Base-by-base conservation (phyloP, 2,888 invertebrate genomes). In the Agrotis clavis region DNA sequence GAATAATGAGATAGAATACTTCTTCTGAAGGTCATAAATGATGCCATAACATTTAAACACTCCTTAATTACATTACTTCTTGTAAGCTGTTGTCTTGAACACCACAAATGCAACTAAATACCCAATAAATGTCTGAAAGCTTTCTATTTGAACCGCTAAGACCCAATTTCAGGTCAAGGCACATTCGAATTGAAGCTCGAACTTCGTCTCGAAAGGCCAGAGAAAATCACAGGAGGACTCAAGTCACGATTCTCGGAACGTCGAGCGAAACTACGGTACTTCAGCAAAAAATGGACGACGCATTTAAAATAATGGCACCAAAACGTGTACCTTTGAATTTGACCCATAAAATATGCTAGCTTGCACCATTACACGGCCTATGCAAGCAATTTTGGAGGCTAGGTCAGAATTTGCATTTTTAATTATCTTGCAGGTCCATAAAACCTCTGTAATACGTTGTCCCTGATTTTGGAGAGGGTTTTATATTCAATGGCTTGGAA, bases 341-440 rank as follows among this genome's bases (percentile, higher is more conserved):
- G 16, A 48, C 18, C 47, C 16, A 18, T 57, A n/a, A 41, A 70
- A 53, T 56, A 19, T 19, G 60, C 35, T 74, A 35, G 0, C 2
- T 62, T 47, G 51, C 47, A 57, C 19, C 6, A 16, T 62, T 18
- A 57, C 9, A 5, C 1, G 11, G 9, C 25, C 47, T 62, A 30
- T 69, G 57, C 51, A 76, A 74, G 61, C 70, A 51, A 53, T 51
- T 18, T 60, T 47, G 56, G 47, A 50, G 25, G 25, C 45, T 50
- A 47, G 75, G 69, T 53, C 62, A 69, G 4, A 57, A 74, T 70
- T 74, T 41, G 62, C 70, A 76, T 70, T 62, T 75, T 62, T 48
- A 41, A 76, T 62, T 47, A 62, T 35, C 4, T 51, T 51, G 9
- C 56, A 18, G 11, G 21, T 9, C 25, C 35, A 41, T 62, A 51